Evolutionary conservation across 2,113 vertebrate species (phyloP), one percentile per base, ranked within the genome.

Genomic region (Aplodontia rufa): DNA sequence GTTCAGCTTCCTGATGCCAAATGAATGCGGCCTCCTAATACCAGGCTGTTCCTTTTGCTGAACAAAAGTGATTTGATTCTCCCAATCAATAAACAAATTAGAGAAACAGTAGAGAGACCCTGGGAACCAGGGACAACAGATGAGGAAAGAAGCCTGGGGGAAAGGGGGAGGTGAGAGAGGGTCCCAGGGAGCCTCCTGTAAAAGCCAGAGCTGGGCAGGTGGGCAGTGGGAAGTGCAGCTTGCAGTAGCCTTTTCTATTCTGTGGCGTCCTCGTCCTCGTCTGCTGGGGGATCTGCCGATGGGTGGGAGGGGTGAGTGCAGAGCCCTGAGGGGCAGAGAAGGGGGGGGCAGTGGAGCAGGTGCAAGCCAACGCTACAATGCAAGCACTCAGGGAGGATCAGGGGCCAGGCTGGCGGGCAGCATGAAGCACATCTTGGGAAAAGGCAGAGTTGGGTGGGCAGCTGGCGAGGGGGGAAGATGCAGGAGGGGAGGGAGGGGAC

Each of bases 11-110:
- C 80, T 32, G 51, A 84, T 87, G 78, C 68, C 49, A 16, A 58
- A 24, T 49, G 74, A 79, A 84, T 55, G 55, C 0, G 3, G 72
- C 45, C n/a, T 79, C 81, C 4, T 0, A 83, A 90, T 19, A 58
- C 24, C 45, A 64, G 64, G 14, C 81, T 87, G 17, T 94, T 96
- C 85, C 53, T 96, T 84, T 79, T 45, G 26, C 51, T 32, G 79
- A 95, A 95, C 85, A 96, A 94, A 93, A 97, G 96, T 93, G 85
- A 96, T 91, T 96, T 96, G 94, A 96, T 93, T 96, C 86, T 72
- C n/a, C 55, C 81, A 97, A 96, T 97, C 97, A 88, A 90, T 96
- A 97, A 96, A 82, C 90, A 95, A 90, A 95, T 95, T 42, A 16
- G 3, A 45, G 42, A 80, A 97, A 76, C 68, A 40, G 58, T 1